These are phyloP conservation scores for Typhlomys cinereus DNA, from an alignment of 2,113 vertebrate genomes.

Conservation along the genomic window DNA sequence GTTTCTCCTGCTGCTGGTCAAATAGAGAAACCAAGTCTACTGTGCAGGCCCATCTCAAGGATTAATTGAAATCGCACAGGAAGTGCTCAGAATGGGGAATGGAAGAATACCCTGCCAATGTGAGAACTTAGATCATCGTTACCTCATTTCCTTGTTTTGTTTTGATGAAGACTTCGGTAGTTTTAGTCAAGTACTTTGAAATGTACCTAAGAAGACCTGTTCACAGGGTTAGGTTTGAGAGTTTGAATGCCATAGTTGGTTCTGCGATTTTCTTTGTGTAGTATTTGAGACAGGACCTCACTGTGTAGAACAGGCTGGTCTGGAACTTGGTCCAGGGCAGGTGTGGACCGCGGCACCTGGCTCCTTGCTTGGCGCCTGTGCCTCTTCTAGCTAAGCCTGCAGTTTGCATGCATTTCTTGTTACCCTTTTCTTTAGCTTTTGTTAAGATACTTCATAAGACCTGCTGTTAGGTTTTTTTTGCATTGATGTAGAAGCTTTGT, in stretches of 20 bases:
- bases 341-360: no score
- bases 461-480: neutral
- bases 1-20: neutral
- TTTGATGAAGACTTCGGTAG: neutral
- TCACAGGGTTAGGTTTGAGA: neutral
- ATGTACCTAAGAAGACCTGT: neutral
- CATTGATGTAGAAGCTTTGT: no score
- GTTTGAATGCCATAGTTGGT: neutral
- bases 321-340: neutral
- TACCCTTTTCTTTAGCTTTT: neutral
- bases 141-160: neutral
- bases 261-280: neutral
- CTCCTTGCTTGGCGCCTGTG: neutral
- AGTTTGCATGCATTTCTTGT: neutral
- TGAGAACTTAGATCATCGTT: neutral
- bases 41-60: neutral
- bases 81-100: neutral
- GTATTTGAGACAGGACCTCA: neutral
- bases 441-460: neutral
- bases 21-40: no score
- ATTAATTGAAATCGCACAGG: neutral
- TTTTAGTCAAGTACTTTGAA: neutral
- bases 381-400: neutral
- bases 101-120: neutral
- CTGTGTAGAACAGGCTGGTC: neutral